Percentiles rank a stretch among this genome's conserved stretches.
These are phyloP conservation scores for Ceratosolen solmsi DNA, from an alignment of 1,140 invertebrate genomes.

Conservation along the genomic window DNA sequence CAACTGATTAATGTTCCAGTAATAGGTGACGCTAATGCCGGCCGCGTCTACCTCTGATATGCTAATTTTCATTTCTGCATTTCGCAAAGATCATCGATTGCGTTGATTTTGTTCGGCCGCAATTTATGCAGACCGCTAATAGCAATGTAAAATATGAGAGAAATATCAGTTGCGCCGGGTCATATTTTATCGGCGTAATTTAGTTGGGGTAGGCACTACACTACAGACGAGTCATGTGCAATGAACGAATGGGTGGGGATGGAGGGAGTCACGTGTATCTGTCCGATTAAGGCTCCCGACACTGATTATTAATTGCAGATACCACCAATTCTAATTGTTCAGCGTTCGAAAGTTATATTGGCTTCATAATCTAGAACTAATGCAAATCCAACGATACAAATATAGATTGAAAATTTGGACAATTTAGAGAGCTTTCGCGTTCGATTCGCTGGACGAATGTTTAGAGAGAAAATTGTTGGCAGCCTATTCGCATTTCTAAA, in stretches of 20 bases:
- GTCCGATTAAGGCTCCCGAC: neutral
- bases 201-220: neutral
- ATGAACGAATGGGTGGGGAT: neutral
- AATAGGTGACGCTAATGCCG: neutral
- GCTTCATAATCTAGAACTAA: constrained; percentile 12
- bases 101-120: neutral
- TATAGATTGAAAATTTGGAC: no score
- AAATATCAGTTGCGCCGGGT: neutral
- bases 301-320: no score
- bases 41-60: neutral
- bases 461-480: no score
- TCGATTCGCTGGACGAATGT: no score
- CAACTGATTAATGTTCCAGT: constrained; percentile 37
- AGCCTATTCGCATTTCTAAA: no score
- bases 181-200: constrained; percentile 37
- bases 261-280: neutral
- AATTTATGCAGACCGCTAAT: neutral
- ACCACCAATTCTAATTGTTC: no score
- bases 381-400: no score
- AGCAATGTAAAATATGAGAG: neutral
- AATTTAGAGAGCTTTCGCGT: no score
- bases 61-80: neutral
- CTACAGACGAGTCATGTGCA: neutral
- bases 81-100: constrained; percentile 22
- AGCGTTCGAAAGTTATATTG: no score